These are phyloP conservation scores for Cacatua alba DNA, from an alignment of 2,113 vertebrate species.

Conservation along the genomic window DNA sequence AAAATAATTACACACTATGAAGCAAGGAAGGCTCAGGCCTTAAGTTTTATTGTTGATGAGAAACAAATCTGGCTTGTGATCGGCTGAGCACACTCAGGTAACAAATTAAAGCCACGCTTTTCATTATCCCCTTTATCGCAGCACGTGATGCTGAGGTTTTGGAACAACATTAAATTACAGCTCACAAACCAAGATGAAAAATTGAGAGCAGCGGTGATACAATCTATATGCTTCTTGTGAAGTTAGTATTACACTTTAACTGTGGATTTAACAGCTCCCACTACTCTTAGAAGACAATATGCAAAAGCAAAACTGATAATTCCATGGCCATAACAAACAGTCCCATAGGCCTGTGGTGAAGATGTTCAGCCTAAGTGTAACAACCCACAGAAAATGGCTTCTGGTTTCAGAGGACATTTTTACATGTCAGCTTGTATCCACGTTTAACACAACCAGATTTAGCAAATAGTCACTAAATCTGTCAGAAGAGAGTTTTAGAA, in stretches of 20 bases:
- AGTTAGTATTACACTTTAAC: neutral
- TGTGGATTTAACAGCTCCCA: neutral
- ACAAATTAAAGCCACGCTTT: neutral
- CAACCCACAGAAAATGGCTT: neutral
- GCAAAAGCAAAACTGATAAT: neutral
- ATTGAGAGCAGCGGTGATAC: accelerated
- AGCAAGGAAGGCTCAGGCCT: neutral
- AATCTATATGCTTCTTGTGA: accelerated
- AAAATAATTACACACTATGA: neutral
- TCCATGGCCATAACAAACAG: neutral
- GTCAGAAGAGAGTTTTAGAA: neutral
- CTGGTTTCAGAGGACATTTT: neutral
- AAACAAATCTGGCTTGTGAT: constrained; percentile 23
- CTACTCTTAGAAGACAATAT: neutral
- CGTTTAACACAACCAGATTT: neutral
- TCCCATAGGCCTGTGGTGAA: neutral
- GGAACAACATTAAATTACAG: neutral
- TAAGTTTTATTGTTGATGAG: constrained; percentile 53
- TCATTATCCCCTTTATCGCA: neutral
- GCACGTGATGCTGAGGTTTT: neutral
- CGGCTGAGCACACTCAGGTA: neutral
- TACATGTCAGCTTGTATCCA: accelerated
- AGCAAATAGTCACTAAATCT: neutral
- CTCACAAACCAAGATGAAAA: neutral
- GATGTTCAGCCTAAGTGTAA: accelerated